Percentiles rank a stretch among this genome's conserved stretches.
Evolutionary conservation across 2,888 invertebrate species (phyloP).

Genomic region (Portevinia maculata): DNA sequence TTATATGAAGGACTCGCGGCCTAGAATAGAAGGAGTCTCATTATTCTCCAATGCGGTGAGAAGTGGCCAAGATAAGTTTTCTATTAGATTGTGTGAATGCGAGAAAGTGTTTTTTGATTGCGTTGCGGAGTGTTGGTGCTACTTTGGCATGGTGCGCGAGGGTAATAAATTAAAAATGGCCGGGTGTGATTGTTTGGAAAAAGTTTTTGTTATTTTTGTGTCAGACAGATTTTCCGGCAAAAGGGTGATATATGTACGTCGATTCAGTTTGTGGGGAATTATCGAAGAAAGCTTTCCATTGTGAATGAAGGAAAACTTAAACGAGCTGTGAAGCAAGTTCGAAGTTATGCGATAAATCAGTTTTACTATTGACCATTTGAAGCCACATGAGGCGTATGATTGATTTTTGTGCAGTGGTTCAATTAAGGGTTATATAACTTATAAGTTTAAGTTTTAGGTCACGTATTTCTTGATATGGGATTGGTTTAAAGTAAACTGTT

Average conservation of each 20-base stretch:
- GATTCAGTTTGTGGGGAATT: constrained; percentile 30
- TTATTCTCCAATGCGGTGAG: constrained; percentile 57
- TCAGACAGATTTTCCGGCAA: constrained; percentile 49
- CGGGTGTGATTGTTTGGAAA: constrained; percentile 66
- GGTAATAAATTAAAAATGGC: constrained; percentile 71
- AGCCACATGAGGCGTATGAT: constrained; percentile 45
- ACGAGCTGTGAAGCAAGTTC: constrained; percentile 47
- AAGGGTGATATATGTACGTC: background rate
- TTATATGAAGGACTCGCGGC: constrained; percentile 58
- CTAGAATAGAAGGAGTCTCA: constrained; percentile 31
- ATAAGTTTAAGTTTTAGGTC: background rate
- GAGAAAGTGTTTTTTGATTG: constrained; percentile 67
- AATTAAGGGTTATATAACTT: background rate
- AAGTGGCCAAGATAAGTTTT: constrained; percentile 71
- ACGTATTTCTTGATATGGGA: too few relatives aligned
- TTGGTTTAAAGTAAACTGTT: too few relatives aligned
- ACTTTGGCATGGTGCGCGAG: background rate
- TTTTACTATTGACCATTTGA: constrained; percentile 44
- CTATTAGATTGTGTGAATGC: constrained; percentile 60
- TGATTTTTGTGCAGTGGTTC: background rate
- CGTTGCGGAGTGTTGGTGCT: background rate
- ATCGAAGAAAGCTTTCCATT: constrained; percentile 53
- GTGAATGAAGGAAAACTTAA: constrained; percentile 39
- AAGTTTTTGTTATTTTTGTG: constrained; percentile 63
- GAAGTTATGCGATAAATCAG: constrained; percentile 63